Percentiles rank a stretch among this genome's conserved stretches.
Evolutionary conservation across 2,113 vertebrate genomes (phyloP).

Genomic region (Pardalotus punctatus): DNA sequence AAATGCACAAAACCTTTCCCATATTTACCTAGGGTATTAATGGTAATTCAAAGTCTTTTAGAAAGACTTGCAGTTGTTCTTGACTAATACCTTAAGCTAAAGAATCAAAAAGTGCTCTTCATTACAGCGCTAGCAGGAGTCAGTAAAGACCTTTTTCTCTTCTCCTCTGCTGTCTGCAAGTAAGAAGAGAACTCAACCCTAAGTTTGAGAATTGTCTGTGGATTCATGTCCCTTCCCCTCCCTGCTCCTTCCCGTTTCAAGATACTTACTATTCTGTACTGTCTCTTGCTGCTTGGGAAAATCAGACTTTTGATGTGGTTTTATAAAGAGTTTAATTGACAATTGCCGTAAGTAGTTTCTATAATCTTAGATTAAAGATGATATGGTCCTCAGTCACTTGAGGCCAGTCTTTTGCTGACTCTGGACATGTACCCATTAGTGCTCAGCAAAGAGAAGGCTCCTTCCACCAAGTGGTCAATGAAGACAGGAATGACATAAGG

Average conservation of each 20-base stretch:
- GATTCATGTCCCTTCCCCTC: not conserved
- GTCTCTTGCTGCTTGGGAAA: not conserved
- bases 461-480: not conserved
- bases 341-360: not conserved
- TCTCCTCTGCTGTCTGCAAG: not conserved
- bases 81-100: not conserved
- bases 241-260: not conserved
- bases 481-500: not conserved
- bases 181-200: not conserved
- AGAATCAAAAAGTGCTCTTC: not conserved
- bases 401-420: not conserved
- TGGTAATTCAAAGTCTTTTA: not conserved
- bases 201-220: not conserved
- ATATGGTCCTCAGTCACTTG: not conserved
- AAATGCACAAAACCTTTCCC: not conserved
- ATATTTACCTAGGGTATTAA: not conserved
- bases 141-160: not conserved
- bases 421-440: not conserved
- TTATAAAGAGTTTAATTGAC: not conserved
- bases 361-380: not conserved
- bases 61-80: not conserved
- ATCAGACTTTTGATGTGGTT: not conserved
- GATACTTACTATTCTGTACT: not conserved
- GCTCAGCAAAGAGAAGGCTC: not conserved
- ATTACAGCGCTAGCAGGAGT: not conserved